Evolutionary conservation across 2,113 vertebrate genomes (phyloP).

Genomic region (Hypocryptadius cinnamomeus): DNA sequence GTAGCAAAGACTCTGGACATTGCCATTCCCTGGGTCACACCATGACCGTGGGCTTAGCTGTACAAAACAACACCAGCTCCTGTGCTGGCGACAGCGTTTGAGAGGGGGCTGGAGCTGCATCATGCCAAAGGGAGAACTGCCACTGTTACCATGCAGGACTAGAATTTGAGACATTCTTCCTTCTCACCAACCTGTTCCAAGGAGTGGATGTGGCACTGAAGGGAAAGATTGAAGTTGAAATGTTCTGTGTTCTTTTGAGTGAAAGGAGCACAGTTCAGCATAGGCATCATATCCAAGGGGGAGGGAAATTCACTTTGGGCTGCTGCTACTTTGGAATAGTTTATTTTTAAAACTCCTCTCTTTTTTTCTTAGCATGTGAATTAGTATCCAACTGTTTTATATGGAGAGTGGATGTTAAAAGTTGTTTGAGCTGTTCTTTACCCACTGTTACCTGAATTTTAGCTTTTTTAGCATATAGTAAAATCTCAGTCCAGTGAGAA

Average conservation of each 20-base stretch:
- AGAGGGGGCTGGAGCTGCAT: not conserved
- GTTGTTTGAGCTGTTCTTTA: not conserved
- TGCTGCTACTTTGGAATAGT: not conserved
- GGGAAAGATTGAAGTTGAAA: not conserved
- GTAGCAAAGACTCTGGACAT: not conserved
- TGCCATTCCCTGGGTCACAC: not conserved
- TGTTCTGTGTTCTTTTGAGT: not conserved
- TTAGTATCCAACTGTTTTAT: not conserved
- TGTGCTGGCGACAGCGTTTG: not conserved
- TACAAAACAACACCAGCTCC: not conserved
- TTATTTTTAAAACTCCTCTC: not conserved
- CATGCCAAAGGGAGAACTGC: not conserved
- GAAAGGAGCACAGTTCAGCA: not conserved
- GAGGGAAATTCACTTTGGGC: not conserved
- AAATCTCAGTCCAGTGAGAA: not conserved
- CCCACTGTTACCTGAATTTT: not conserved
- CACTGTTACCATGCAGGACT: not conserved
- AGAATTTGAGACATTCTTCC: not conserved
- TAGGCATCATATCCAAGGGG: not conserved
- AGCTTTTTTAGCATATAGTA: not conserved
- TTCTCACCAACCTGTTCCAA: not conserved
- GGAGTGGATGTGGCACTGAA: not conserved
- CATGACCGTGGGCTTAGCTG: not conserved
- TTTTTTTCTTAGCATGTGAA: not conserved
- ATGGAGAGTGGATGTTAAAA: not conserved